A percentile compares a stretch with the other conserved stretches of the same genome.
phyloP scores from a whole-genome alignment of 2,797 vertebrate genomes.

The Onychomys arenicola region DNA sequence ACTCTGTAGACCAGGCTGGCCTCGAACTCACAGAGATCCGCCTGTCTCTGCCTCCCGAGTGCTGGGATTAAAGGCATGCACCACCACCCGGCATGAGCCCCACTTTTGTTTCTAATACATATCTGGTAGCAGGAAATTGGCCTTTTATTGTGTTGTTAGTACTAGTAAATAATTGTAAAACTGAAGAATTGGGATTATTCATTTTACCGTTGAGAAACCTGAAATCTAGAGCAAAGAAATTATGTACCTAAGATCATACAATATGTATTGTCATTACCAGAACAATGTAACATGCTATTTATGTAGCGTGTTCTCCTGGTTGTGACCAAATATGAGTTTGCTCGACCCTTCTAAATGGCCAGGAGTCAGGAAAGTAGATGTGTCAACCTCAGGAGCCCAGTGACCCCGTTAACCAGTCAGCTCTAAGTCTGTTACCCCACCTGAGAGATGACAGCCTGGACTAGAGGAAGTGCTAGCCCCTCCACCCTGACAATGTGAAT shows the following conservation, averaged over 20 bases:
- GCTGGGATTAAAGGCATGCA: too few relatives aligned
- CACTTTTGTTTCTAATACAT: not conserved
- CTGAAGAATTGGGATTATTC: not conserved
- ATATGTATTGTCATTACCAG: not conserved
- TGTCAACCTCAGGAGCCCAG: not conserved
- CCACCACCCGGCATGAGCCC: too few relatives aligned
- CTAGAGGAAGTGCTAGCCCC: too few relatives aligned
- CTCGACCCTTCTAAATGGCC: not conserved
- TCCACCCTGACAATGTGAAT: not conserved
- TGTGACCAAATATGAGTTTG: not conserved
- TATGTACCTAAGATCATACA: not conserved
- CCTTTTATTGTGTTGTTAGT: not conserved
- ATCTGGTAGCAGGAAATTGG: not conserved
- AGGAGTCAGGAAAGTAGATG: not conserved
- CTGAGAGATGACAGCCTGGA: slow-evolving; percentile 25
- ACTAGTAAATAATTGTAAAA: not conserved
- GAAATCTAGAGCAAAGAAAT: not conserved
- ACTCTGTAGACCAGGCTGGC: too few relatives aligned
- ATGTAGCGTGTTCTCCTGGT: not conserved
- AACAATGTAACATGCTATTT: not conserved
- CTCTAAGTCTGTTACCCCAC: not conserved
- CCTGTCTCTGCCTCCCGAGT: too few relatives aligned
- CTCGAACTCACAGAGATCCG: too few relatives aligned
- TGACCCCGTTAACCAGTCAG: not conserved
- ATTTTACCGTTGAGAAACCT: slow-evolving; percentile 51